Evolutionary conservation across 2,797 vertebrate genomes (phyloP).

Genomic region (Danionella dracula): DNA sequence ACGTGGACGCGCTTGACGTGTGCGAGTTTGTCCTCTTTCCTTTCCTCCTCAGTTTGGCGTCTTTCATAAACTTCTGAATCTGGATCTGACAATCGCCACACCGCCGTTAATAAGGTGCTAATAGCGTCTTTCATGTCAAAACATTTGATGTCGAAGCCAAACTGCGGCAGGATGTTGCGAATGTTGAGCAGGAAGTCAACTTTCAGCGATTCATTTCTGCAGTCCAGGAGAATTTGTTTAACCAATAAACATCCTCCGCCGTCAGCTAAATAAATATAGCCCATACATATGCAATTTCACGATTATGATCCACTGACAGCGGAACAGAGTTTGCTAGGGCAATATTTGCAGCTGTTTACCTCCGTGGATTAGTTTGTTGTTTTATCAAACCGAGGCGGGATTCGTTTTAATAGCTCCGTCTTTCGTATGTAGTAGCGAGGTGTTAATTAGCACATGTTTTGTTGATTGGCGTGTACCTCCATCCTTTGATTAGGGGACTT

Average conservation of each 20-base stretch:
- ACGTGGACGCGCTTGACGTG: not conserved
- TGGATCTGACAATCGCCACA: slow-evolving; percentile 44
- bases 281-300: not conserved
- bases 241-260: not conserved
- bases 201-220: slow-evolving; percentile 1
- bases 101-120: slow-evolving; percentile 62
- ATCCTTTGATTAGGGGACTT: slow-evolving; percentile 72
- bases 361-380: slow-evolving; percentile 22
- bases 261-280: not conserved
- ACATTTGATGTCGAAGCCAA: slow-evolving; percentile 66
- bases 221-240: not conserved
- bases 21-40: not conserved
- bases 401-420: slow-evolving; percentile 60
- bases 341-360: slow-evolving; percentile 1
- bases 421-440: slow-evolving; percentile 68
- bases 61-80: not conserved
- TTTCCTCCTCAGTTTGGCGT: not conserved
- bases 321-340: not conserved
- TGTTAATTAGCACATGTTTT: slow-evolving; percentile 77
- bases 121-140: slow-evolving; percentile 53
- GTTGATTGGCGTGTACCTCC: slow-evolving; percentile 68
- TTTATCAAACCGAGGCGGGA: slow-evolving; percentile 37
- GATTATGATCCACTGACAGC: not conserved
- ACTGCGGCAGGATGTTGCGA: slow-evolving; percentile 13
- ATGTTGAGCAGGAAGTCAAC: slow-evolving; percentile 48